Percentiles rank a stretch among this genome's conserved stretches.
These are phyloP conservation scores for Triplophysa dalaica DNA, from an alignment of 2,113 vertebrate species.

Conservation along the genomic window DNA sequence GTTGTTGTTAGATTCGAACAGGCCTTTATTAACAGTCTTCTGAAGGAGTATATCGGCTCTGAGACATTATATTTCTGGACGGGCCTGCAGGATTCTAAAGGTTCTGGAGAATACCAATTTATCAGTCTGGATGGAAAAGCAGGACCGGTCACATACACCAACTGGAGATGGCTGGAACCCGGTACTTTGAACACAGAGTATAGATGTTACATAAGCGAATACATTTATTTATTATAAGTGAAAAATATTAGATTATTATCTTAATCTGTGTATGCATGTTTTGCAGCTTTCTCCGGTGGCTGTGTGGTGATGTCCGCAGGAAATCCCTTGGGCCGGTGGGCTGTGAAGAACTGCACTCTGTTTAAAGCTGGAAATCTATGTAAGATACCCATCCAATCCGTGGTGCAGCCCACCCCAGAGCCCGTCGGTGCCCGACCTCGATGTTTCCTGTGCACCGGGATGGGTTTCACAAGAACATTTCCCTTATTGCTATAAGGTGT, in stretches of 20 bases:
- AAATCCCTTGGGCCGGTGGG: slow-evolving; percentile 84
- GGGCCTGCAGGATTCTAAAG: slow-evolving; percentile 80
- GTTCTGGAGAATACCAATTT: slow-evolving; percentile 86
- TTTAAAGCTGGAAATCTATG: slow-evolving; percentile 89
- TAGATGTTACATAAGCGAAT: neutral
- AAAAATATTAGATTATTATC: neutral
- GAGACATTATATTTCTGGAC: slow-evolving; percentile 85
- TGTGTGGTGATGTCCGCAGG: slow-evolving; percentile 83
- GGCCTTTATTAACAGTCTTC: slow-evolving; percentile 86
- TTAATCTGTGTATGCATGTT: neutral
- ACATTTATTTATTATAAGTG: neutral
- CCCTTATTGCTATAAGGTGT: slow-evolving; percentile 88
- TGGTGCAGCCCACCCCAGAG: slow-evolving; percentile 66
- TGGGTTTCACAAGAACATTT: slow-evolving; percentile 75
- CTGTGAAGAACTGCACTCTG: slow-evolving; percentile 81
- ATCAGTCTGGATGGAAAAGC: slow-evolving; percentile 61
- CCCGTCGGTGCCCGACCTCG: slow-evolving; percentile 62
- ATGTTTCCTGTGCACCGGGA: slow-evolving; percentile 79
- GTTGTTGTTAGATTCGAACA: slow-evolving; percentile 87
- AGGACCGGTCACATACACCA: slow-evolving; percentile 76
- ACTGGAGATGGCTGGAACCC: slow-evolving; percentile 87
- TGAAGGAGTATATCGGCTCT: slow-evolving; percentile 73
- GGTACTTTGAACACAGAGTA: slow-evolving; percentile 64
- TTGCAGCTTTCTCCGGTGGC: slow-evolving; percentile 70
- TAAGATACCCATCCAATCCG: slow-evolving; percentile 74